These are phyloP conservation scores for Parazoanthus swiftii DNA, from an alignment of 92 coral and sea anemone genomes.

Conservation along the genomic window DNA sequence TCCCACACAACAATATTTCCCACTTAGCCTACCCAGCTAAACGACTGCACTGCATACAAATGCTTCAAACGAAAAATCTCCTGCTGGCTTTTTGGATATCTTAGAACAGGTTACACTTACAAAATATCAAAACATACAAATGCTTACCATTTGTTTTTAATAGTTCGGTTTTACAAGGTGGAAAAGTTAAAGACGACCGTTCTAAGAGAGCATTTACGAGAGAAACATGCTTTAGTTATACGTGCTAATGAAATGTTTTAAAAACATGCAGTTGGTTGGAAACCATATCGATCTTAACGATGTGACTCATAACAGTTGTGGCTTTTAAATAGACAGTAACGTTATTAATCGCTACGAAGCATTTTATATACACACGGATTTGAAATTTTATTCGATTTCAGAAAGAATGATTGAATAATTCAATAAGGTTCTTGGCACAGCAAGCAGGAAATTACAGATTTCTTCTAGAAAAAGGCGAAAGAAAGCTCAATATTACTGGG, in stretches of 20 bases:
- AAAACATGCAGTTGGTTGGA: neutral
- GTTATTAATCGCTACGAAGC: neutral
- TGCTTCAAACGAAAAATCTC: neutral
- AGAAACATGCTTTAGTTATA: neutral
- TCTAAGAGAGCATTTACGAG: too few species aligned
- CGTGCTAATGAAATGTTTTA: neutral
- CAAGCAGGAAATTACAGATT: neutral
- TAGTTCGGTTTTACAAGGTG: neutral
- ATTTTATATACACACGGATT: neutral
- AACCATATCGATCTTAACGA: too few species aligned
- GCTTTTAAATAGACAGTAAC: neutral
- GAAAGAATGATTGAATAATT: too few species aligned
- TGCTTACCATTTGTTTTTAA: neutral
- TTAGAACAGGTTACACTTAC: neutral
- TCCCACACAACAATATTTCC: too few species aligned
- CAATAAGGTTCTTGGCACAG: neutral
- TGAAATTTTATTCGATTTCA: neutral
- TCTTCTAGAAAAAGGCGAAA: neutral
- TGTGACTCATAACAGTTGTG: neutral
- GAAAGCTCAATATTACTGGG: neutral
- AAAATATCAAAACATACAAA: neutral
- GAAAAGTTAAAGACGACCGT: neutral
- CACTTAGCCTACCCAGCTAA: neutral
- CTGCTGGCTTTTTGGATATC: neutral
- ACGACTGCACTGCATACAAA: neutral